These are phyloP conservation scores for Acestrorhynchus altus DNA, from an alignment of 2,797 vertebrate species.

Conservation along the genomic window DNA sequence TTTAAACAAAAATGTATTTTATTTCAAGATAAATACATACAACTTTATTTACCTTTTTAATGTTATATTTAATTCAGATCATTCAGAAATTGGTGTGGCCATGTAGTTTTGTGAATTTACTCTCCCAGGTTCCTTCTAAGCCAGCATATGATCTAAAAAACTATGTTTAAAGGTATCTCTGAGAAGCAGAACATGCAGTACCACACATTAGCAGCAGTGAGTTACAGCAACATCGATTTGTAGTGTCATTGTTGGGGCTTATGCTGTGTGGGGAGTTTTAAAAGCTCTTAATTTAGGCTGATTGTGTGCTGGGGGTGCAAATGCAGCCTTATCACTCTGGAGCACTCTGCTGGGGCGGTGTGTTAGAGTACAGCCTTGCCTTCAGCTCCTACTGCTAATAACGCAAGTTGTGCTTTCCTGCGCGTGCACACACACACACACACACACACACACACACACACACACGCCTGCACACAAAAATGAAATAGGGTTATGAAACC, in stretches of 20 bases:
- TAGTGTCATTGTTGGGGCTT: not conserved
- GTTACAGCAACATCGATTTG: conserved; percentile 20
- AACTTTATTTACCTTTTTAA: no score
- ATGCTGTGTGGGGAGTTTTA: not conserved
- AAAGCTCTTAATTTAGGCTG: not conserved
- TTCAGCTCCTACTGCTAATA: conserved; percentile 18
- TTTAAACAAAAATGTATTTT: no score
- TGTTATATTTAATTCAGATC: no score
- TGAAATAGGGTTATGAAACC: not conserved
- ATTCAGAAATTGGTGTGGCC: no score
- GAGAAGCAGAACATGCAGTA: not conserved
- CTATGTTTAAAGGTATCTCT: not conserved
- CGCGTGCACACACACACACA: not conserved
- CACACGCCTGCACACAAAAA: not conserved
- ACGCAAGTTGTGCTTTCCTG: no score
- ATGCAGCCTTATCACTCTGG: conserved; percentile 20
- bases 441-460: not conserved
- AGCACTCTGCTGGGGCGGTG: conserved; percentile 15
- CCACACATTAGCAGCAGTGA: not conserved
- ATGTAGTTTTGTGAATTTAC: no score
- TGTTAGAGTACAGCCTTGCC: not conserved
- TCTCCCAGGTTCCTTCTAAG: not conserved
- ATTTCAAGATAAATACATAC: no score
- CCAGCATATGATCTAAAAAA: not conserved
- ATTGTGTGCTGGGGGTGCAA: not conserved